Evolutionary conservation across 2,797 vertebrate species (phyloP), one percentile per base, ranked within the genome.

Genomic region (Acestrorhynchus altus): DNA sequence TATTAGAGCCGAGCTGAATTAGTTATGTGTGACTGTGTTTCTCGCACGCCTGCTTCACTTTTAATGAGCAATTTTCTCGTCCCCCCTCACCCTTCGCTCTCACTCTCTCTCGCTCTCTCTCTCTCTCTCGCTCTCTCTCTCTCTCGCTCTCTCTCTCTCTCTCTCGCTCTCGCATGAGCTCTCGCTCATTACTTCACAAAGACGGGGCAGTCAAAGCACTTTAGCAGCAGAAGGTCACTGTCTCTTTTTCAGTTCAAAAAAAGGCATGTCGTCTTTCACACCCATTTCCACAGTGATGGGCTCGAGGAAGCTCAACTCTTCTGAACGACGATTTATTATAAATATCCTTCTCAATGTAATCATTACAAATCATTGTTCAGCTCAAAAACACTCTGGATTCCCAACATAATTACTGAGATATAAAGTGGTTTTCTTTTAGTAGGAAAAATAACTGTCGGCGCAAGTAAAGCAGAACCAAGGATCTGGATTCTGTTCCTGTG

Each of bases 1-100:
- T 87, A 90, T 91, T 92, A 92, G 84, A 79, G 85, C 20, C 60
- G 69, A 72, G 81, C 83, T 86, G 77, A 91, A 92, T 91, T 87
- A 90, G 83, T 86, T 85, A 81, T 76, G 78, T 88, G 67, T 79
- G 84, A 87, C 84, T 88, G 75, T 87, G 86, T 86, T 86, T 82
- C 84, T 83, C 85, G 86, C 80, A 88, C 72, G 80, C 82, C 85
- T 77, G 54, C 81, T 89, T 90, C 81, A 83, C 84, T 89, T 92
- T 90, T 91, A 92, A 93, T 89, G 85, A 90, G 82, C 84, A 75
- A 80, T 89, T 92, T 83, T 83, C 77, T 78, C 52, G 0, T 8
- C 18, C 4, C 15, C 46, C 15, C 12, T 1, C 12, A 4, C 0
- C 18, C 47, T 15, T 9, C 46, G 1, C 47, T 1, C 16, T 11